Conservation (phyloP, 2,113 vertebrate species). For the Alethe castanea region DNA sequence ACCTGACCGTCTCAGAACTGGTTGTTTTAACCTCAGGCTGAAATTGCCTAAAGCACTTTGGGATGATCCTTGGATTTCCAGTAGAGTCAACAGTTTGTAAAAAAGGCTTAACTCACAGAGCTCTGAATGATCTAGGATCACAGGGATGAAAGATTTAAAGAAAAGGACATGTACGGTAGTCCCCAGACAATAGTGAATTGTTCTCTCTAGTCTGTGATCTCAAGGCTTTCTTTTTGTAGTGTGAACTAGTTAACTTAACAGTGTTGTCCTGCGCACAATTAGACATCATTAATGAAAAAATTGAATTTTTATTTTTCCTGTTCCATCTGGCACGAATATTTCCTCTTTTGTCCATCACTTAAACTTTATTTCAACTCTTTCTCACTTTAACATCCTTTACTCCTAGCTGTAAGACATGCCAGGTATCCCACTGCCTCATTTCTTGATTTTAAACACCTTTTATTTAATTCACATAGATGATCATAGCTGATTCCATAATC, state of each 20-base stretch:
- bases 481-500: background rate
- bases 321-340: background rate
- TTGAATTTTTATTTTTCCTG: background rate
- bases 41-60: background rate
- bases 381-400: background rate
- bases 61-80: background rate
- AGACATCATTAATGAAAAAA: background rate
- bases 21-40: background rate
- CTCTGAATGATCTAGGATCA: background rate
- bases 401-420: background rate
- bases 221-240: background rate
- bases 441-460: background rate
- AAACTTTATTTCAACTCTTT: background rate
- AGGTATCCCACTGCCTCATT: background rate
- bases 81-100: background rate
- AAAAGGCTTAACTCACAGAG: background rate
- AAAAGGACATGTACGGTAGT: background rate
- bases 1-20: background rate
- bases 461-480: background rate
- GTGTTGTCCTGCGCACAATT: accelerated
- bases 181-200: background rate
- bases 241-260: background rate
- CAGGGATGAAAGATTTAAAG: background rate
- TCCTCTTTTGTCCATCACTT: background rate
- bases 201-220: background rate